phyloP scores from a whole-genome alignment of 1,140 invertebrate species.

The Sinonovacula constricta region DNA sequence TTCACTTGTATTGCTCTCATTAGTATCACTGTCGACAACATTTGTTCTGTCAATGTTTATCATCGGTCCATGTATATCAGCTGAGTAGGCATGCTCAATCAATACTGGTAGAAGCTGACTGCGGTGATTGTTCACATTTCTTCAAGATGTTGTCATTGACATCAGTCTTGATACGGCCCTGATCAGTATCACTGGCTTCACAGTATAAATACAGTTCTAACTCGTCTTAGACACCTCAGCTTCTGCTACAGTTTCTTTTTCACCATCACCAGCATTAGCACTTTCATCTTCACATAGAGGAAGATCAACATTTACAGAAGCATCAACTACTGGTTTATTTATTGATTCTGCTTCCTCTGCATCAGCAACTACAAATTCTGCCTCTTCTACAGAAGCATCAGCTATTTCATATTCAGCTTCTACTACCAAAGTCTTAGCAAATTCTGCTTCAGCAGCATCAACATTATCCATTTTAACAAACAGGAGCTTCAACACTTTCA shows the following conservation, averaged over 20 bases:
- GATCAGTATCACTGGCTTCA: too few species aligned
- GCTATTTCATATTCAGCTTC: conserved; percentile 6
- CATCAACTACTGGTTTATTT: neutral
- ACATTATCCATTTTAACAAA: too few species aligned
- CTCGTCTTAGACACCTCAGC: too few species aligned
- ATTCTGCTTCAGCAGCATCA: too few species aligned
- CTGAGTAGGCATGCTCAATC: too few species aligned
- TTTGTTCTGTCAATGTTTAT: neutral
- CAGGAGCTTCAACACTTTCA: neutral
- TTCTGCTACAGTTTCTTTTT: too few species aligned
- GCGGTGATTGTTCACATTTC: too few species aligned
- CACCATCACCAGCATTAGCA: neutral
- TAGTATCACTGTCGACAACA: neutral
- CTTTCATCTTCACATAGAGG: neutral
- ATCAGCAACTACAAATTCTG: conserved; percentile 19
- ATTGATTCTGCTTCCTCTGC: conserved; percentile 25
- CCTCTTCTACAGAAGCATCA: neutral
- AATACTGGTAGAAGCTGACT: too few species aligned
- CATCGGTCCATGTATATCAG: neutral
- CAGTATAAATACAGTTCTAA: too few species aligned
- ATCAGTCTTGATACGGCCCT: neutral
- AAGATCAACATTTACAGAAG: neutral
- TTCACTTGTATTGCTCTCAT: conserved; percentile 40
- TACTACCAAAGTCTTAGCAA: too few species aligned
- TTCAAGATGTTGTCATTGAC: neutral